These are phyloP conservation scores for Propsilocerus akamusi DNA, from an alignment of 1,140 invertebrate genomes.

Conservation along the genomic window DNA sequence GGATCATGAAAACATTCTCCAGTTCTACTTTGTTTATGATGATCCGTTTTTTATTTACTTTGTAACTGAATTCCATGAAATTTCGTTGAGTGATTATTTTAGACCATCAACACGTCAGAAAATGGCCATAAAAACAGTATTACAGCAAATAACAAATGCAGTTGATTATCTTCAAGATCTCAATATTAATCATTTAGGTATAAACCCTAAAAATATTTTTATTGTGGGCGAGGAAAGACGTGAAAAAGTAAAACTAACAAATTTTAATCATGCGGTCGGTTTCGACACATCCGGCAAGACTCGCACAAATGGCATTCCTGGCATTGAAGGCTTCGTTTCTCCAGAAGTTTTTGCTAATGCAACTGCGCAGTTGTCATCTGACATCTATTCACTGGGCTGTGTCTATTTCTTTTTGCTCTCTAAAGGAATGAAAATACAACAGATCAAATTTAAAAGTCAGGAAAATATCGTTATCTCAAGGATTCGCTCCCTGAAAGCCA, in stretches of 20 bases:
- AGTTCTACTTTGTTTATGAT: neutral
- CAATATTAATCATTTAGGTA: neutral
- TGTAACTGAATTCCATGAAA: neutral
- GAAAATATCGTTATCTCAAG: neutral
- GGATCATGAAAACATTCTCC: neutral
- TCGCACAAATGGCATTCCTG: neutral
- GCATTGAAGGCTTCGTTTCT: neutral
- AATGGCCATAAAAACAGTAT: conserved; percentile 13
- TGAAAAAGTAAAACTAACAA: neutral
- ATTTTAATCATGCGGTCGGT: neutral
- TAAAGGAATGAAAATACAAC: neutral
- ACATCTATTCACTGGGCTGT: neutral
- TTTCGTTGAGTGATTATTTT: neutral
- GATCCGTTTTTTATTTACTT: neutral
- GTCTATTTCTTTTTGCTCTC: neutral
- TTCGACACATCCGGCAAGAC: neutral
- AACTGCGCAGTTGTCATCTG: neutral
- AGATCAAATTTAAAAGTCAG: neutral
- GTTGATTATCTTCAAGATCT: neutral
- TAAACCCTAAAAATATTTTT: neutral
- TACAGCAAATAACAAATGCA: neutral
- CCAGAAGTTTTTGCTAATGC: neutral
- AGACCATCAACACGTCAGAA: neutral
- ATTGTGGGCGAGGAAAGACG: conserved; percentile 17
- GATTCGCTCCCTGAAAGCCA: neutral